Evolutionary conservation across 1,140 invertebrate species (phyloP).

Genomic region (Hormaphis cornu): DNA sequence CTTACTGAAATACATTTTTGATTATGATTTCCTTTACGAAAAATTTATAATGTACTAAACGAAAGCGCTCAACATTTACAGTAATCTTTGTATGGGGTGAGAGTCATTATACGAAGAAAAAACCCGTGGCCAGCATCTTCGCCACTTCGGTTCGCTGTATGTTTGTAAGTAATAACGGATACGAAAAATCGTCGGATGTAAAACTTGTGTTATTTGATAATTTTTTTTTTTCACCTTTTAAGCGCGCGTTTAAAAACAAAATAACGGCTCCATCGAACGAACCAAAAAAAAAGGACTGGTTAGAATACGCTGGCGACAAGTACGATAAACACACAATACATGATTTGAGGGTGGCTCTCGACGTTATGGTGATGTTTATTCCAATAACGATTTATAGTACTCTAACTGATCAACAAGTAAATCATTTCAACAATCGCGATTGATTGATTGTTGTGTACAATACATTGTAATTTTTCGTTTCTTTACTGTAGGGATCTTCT

Average conservation of each 20-base stretch:
- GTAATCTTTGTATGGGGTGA: slow-evolving; percentile 73
- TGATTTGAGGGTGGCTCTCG: slow-evolving; percentile 50
- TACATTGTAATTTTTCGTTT: too few species aligned
- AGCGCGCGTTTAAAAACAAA: slow-evolving; percentile 43
- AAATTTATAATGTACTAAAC: too few species aligned
- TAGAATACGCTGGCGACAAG: slow-evolving; percentile 63
- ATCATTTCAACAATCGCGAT: too few species aligned
- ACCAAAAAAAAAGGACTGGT: slow-evolving; percentile 56
- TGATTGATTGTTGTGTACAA: too few species aligned
- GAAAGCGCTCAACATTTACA: too few species aligned
- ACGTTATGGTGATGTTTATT: slow-evolving; percentile 51
- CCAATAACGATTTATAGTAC: slow-evolving; percentile 60
- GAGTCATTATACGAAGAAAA: slow-evolving; percentile 62
- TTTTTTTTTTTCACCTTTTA: background rate
- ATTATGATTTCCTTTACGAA: too few species aligned
- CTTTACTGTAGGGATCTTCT: slow-evolving; percentile 44
- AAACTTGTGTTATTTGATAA: background rate
- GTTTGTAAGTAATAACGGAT: too few species aligned
- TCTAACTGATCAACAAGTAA: too few species aligned
- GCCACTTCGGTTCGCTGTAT: slow-evolving; percentile 66
- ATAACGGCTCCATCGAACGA: slow-evolving; percentile 39
- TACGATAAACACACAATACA: slow-evolving; percentile 45
- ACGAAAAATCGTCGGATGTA: too few species aligned
- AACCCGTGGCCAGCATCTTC: slow-evolving; percentile 75
- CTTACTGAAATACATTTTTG: too few species aligned